Percentiles rank a stretch among this genome's conserved stretches.
phyloP scores from a whole-genome alignment of 2,797 vertebrate genomes.

The Crax fasciolata region DNA sequence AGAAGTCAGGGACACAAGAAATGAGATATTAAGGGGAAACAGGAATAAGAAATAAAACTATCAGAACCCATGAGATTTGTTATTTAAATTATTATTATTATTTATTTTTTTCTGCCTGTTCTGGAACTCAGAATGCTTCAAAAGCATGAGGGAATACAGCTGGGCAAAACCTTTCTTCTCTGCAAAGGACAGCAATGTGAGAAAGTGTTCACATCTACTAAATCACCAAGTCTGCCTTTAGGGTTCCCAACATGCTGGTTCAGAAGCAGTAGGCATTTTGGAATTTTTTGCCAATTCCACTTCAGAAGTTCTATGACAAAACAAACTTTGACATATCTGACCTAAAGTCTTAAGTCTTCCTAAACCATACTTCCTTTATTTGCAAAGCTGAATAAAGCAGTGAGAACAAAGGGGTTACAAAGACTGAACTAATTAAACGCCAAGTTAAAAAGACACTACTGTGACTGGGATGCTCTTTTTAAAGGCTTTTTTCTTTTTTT shows the following conservation, averaged over 20 bases:
- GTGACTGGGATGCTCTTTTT: background rate
- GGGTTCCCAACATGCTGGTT: background rate
- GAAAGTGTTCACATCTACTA: background rate
- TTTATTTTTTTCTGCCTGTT: background rate
- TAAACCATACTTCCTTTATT: background rate
- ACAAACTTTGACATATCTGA: background rate
- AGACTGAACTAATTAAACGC: background rate
- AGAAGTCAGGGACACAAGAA: constrained; percentile 11
- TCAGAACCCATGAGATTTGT: background rate
- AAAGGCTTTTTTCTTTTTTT: background rate
- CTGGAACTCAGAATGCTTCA: background rate
- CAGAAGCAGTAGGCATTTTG: background rate
- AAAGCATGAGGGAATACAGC: background rate
- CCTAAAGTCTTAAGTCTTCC: background rate
- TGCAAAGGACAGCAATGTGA: background rate
- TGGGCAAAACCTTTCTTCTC: background rate
- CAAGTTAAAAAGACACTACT: background rate
- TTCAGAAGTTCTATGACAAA: background rate
- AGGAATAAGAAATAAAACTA: background rate
- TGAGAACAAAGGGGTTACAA: background rate
- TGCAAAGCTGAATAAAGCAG: constrained; percentile 7
- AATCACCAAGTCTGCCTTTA: background rate
- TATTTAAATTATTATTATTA: background rate
- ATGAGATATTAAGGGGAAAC: background rate
- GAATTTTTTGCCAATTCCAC: background rate